Evolutionary conservation across 2,888 invertebrate species (phyloP).

Genomic region (Drosophila longiperda): DNA sequence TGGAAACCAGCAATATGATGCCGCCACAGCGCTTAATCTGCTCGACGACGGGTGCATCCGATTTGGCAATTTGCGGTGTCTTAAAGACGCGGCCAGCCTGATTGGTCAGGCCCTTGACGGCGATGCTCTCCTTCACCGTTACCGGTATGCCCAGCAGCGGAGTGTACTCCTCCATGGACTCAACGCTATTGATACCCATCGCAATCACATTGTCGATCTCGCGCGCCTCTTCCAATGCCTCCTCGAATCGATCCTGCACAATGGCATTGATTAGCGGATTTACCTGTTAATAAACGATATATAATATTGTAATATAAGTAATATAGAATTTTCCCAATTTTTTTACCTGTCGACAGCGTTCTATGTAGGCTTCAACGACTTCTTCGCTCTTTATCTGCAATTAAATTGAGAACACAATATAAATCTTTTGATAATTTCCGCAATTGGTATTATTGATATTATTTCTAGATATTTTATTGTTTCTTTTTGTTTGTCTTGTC

Average conservation of each 20-base stretch:
- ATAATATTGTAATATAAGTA: not conserved
- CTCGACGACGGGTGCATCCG: constrained; percentile 91
- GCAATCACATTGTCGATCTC: constrained; percentile 89
- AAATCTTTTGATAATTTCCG: constrained; percentile 51
- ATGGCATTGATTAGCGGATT: constrained; percentile 92
- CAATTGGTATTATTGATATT: constrained; percentile 6
- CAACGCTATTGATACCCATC: constrained; percentile 86
- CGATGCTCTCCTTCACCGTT: constrained; percentile 93
- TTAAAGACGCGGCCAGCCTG: constrained; percentile 89
- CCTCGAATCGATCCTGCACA: constrained; percentile 91
- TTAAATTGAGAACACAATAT: constrained; percentile 10
- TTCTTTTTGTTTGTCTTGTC: constrained; percentile 15
- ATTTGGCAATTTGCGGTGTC: constrained; percentile 87
- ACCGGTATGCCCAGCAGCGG: constrained; percentile 94
- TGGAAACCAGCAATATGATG: constrained; percentile 94
- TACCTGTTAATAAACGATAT: constrained; percentile 86
- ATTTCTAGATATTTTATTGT: constrained; percentile 13
- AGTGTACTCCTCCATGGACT: constrained; percentile 88
- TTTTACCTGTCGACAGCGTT: constrained; percentile 90
- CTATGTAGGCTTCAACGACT: constrained; percentile 90
- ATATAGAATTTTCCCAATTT: not conserved
- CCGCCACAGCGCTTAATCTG: constrained; percentile 91
- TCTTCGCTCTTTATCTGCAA: constrained; percentile 89
- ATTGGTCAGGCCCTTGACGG: constrained; percentile 91
- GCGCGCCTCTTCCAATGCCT: constrained; percentile 91